A percentile compares a stretch with the other conserved stretches of the same genome.
phyloP scores from a whole-genome alignment of 2,888 invertebrate genomes.

The Sepioteuthis lessoniana region DNA sequence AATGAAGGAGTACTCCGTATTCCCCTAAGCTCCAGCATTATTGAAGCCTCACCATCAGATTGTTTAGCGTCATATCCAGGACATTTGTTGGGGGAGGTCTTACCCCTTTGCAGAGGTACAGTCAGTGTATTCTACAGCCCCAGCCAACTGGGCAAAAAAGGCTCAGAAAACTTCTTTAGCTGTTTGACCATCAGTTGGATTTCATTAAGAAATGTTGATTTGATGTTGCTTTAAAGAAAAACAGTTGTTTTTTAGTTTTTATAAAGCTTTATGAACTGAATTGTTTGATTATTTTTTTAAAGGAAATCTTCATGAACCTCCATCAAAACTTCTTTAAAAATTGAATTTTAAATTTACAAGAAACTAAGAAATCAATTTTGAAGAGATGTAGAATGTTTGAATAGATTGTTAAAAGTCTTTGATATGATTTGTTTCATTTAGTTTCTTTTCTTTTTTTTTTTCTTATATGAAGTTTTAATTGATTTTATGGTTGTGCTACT shows the following conservation, averaged over 20 bases:
- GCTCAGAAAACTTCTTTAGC: no score
- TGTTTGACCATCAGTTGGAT: no score
- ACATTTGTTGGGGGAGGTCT: no score
- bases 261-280: not conserved
- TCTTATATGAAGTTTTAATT: slow-evolving; percentile 9
- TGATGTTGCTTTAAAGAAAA: no score
- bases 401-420: not conserved
- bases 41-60: no score
- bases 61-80: no score
- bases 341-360: not conserved
- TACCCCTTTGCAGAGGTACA: no score
- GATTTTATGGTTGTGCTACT: slow-evolving; percentile 1
- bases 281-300: not conserved
- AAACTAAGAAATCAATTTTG: not conserved
- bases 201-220: no score
- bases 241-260: not conserved
- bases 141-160: no score
- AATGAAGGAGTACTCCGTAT: no score
- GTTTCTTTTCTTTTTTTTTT: not conserved
- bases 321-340: not conserved
- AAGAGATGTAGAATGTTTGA: not conserved
- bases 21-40: no score
- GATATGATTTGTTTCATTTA: not conserved
- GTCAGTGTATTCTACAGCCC: no score
- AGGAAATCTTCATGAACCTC: not conserved